phyloP scores from a whole-genome alignment of 2,113 vertebrate species.

The Australoheros scitulus region DNA sequence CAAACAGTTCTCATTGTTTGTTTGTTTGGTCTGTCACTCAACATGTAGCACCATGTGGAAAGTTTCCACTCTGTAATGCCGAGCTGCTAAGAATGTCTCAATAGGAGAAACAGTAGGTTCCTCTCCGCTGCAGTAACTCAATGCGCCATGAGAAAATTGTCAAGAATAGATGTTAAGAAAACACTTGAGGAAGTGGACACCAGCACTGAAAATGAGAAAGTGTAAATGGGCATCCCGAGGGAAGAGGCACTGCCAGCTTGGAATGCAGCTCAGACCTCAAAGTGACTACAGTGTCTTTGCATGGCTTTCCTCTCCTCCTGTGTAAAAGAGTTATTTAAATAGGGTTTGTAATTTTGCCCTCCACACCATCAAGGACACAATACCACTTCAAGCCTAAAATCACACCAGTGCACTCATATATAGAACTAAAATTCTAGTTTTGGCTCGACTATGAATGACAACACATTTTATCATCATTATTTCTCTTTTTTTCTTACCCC shows the following conservation, averaged over 20 bases:
- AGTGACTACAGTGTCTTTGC: constrained; percentile 22
- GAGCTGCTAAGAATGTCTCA: constrained; percentile 38
- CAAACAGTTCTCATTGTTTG: constrained; percentile 73
- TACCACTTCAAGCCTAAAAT: constrained; percentile 11
- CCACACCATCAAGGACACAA: constrained; percentile 29
- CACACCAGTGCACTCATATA: not conserved
- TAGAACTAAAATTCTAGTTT: not conserved
- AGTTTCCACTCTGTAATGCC: constrained; percentile 44
- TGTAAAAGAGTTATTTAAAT: constrained; percentile 31
- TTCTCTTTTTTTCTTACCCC: not conserved
- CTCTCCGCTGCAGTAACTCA: constrained; percentile 46
- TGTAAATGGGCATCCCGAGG: constrained; percentile 44
- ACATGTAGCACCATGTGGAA: constrained; percentile 48
- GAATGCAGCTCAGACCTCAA: constrained; percentile 39
- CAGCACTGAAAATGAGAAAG: constrained; percentile 51
- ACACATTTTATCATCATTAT: not conserved
- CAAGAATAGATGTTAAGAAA: constrained; percentile 58
- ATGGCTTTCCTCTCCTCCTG: constrained; percentile 19
- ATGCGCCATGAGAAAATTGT: constrained; percentile 47
- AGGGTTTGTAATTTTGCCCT: constrained; percentile 23
- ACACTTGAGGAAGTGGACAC: constrained; percentile 64
- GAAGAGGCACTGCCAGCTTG: constrained; percentile 35
- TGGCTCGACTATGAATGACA: not conserved
- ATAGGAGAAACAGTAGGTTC: constrained; percentile 36
- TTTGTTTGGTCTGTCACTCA: constrained; percentile 73